Percentiles rank a stretch among this genome's conserved stretches.
phyloP scores from a whole-genome alignment of 1,140 invertebrate species.

The Prorops nasuta region DNA sequence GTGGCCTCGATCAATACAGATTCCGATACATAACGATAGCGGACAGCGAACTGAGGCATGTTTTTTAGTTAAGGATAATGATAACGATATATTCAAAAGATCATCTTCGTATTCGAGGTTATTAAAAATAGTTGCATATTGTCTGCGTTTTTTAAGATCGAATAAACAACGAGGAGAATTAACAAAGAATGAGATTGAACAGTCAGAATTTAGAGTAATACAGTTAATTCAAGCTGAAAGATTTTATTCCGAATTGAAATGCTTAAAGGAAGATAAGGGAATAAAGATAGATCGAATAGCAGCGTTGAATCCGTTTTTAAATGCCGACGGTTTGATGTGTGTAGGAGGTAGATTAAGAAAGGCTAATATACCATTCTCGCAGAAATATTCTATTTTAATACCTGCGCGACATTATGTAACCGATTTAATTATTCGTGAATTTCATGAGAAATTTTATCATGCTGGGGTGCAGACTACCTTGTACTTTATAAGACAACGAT shows the following conservation, averaged over 20 bases:
- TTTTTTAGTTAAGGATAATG: neutral
- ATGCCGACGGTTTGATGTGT: neutral
- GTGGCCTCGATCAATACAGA: neutral
- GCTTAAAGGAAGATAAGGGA: no score
- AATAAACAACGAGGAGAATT: neutral
- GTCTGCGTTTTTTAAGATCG: neutral
- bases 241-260: neutral
- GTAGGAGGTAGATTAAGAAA: conserved; percentile 1
- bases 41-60: neutral
- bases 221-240: neutral
- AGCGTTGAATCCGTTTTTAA: neutral
- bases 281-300: neutral
- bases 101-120: neutral
- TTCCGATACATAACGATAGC: neutral
- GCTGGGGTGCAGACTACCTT: no score
- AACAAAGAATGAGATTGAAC: neutral
- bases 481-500: no score
- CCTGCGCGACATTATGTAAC: neutral
- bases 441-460: no score
- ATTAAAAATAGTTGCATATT: neutral
- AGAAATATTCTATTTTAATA: no score
- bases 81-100: neutral
- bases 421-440: neutral
- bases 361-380: neutral
- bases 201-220: neutral